Evolutionary conservation across 2,113 vertebrate genomes (phyloP).

Genomic region (Bucco capensis): DNA sequence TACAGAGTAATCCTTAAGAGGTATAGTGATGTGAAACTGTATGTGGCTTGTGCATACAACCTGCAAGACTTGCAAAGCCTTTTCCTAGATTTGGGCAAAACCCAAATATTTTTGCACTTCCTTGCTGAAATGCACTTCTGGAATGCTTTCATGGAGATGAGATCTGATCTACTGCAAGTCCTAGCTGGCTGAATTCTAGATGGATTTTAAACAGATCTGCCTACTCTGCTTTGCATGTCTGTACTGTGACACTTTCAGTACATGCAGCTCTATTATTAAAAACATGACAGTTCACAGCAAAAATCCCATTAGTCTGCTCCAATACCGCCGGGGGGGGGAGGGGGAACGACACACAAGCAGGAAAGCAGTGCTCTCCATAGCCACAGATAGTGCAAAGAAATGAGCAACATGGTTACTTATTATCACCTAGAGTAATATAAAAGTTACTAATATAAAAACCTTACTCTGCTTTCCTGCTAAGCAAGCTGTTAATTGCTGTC

Average conservation of each 20-base stretch:
- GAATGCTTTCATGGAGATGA: background rate
- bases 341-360: no score
- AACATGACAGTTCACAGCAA: background rate
- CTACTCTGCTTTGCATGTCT: background rate
- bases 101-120: background rate
- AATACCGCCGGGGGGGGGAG: background rate
- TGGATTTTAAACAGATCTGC: background rate
- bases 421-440: background rate
- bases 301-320: background rate
- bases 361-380: background rate
- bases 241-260: background rate
- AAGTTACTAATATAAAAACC: background rate
- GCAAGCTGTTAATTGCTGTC: background rate
- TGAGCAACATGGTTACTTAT: accelerated
- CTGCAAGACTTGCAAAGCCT: background rate
- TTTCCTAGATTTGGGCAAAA: background rate
- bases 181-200: background rate
- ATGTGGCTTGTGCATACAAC: background rate
- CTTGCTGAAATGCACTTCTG: background rate
- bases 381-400: background rate
- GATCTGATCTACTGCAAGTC: background rate
- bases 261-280: background rate
- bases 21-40: background rate
- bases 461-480: background rate
- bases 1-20: background rate